Base-by-base conservation (phyloP, 2,113 vertebrate species). In the Trematocara variabile region DNA sequence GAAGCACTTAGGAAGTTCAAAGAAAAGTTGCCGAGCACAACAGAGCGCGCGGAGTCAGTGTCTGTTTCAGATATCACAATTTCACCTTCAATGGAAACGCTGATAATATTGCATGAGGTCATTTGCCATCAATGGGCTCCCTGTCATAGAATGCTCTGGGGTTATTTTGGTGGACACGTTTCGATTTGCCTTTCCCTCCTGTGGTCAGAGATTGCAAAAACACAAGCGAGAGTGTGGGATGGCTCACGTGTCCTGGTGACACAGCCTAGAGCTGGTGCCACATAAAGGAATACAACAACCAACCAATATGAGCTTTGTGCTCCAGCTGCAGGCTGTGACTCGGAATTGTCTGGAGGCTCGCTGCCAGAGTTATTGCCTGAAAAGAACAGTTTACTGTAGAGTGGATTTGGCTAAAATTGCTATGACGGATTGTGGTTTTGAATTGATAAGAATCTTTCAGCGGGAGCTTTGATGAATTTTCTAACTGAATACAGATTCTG, bases 401-500 rank as follows among this genome's bases (percentile, higher is more conserved):
- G 73, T 85, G 85, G 84, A 79, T 92, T 88, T 78, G 39, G 52
- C 81, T 87, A 82, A 94, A 95, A 92, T 89, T 90, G 85, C 80
- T 52, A 37, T 91, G 94, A 94, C 91, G 90, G 90, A 94, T 93
- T 86, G 83, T 81, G 48, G 60, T 83, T 88, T 92, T 60, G 84
- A 87, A 94, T 89, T 92, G 94, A 91, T 94, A 88, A 88, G 88
- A 89, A 93, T 93, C 90, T 90, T 86, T 91, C 79, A 83, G 78
- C 13, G 1, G 70, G 41, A 53, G 81, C 86, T 91, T 82, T 91
- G 88, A 92, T 89, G 82, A 92, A 93, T 92, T 88, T 90, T 68
- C 86, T 85, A 60, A 85, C 65, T 85, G 88, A 88, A 90, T 87
- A 77, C 81, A 86, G 83, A 93, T 88, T 88, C 82, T 70, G 48